Conservation (phyloP, 2,888 invertebrate genomes). For the Lithophane ornitopus region DNA sequence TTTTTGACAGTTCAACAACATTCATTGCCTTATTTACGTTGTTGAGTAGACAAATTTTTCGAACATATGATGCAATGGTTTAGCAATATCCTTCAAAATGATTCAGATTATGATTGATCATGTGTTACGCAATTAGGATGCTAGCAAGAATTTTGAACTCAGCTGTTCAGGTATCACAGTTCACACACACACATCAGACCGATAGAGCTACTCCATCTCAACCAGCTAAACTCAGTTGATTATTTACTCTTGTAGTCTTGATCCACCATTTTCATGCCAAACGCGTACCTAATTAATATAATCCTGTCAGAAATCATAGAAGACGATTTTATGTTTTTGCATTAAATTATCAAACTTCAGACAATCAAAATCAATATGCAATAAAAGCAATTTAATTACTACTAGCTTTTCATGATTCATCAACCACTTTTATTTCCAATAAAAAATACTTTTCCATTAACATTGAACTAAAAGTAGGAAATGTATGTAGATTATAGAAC, state of each 20-base stretch:
- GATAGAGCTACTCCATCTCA: no score
- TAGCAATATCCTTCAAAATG: no score
- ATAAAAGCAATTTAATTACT: conserved; percentile 1
- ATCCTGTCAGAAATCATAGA: conserved; percentile 24
- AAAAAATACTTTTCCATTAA: conserved; percentile 11
- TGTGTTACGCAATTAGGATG: no score
- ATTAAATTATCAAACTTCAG: background rate
- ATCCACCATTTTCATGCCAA: conserved; percentile 10
- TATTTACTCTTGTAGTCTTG: background rate
- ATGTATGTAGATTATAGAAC: background rate
- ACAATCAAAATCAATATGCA: background rate
- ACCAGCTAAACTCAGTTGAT: background rate
- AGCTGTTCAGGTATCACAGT: background rate
- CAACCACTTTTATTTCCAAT: conserved; percentile 19
- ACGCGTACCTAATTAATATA: conserved; percentile 18
- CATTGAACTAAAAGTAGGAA: conserved; percentile 7
- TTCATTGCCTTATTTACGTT: no score
- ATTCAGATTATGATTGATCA: no score
- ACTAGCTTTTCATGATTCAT: background rate
- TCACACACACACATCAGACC: no score
- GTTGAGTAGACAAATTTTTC: no score
- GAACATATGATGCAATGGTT: no score
- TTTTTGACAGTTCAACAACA: no score
- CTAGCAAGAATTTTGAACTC: conserved; percentile 9
- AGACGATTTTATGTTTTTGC: conserved; percentile 11